Evolutionary conservation across 2,113 vertebrate genomes (phyloP).

Genomic region (Coregonus clupeaformis): DNA sequence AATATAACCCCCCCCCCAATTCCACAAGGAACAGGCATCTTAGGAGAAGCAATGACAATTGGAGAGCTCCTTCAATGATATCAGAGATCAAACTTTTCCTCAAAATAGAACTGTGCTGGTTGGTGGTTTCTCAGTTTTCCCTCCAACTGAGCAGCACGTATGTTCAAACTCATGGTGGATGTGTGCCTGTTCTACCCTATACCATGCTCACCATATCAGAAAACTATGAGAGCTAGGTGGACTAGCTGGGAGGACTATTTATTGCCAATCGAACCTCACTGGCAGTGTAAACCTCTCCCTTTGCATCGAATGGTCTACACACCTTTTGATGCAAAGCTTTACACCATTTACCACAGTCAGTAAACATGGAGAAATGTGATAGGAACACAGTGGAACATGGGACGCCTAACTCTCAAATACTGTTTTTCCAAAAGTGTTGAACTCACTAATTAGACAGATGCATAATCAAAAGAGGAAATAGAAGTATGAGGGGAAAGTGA

Average conservation of each 20-base stretch:
- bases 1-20: not conserved
- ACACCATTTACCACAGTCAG: not conserved
- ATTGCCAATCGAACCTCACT: not conserved
- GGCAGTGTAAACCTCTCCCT: not conserved
- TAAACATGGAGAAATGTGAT: not conserved
- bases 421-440: not conserved
- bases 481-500: not conserved
- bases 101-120: constrained; percentile 15
- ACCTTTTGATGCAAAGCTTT: not conserved
- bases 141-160: constrained; percentile 2
- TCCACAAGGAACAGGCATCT: constrained; percentile 33
- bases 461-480: not conserved
- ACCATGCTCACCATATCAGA: not conserved
- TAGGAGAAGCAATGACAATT: constrained; percentile 39
- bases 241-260: not conserved
- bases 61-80: constrained; percentile 23
- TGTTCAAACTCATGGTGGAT: constrained; percentile 16
- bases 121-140: constrained; percentile 12
- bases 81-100: constrained; percentile 44
- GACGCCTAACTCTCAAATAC: not conserved
- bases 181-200: not conserved
- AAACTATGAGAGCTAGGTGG: not conserved
- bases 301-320: not conserved
- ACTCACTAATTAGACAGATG: no score
- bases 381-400: not conserved